Conservation (phyloP, 2,888 invertebrate species). For the Camptogramma bilineatum region DNA sequence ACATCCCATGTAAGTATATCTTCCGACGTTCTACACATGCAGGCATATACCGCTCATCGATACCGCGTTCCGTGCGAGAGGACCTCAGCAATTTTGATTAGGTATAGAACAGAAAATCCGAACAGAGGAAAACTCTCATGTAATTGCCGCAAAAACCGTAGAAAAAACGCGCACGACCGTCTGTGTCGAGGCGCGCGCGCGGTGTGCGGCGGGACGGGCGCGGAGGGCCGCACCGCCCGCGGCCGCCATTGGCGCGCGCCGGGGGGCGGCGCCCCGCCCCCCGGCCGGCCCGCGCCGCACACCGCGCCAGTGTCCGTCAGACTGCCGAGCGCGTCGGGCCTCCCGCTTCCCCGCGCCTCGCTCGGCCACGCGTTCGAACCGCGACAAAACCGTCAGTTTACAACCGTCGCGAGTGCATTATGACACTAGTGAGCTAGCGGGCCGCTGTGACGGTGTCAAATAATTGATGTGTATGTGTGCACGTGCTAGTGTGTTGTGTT, state of each 20-base stretch:
- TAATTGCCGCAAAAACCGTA: slow-evolving; percentile 66
- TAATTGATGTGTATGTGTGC: slow-evolving; percentile 80
- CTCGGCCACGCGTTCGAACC: slow-evolving; percentile 80
- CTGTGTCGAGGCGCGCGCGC: slow-evolving; percentile 63
- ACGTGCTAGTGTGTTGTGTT: slow-evolving; percentile 83
- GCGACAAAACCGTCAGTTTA: slow-evolving; percentile 62
- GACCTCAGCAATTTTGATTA: slow-evolving; percentile 71
- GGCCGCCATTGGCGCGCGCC: slow-evolving; percentile 46
- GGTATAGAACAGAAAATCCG: slow-evolving; percentile 69
- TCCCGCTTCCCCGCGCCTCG: slow-evolving; percentile 83
- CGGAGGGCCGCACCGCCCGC: slow-evolving; percentile 47
- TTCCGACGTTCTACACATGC: slow-evolving; percentile 45
- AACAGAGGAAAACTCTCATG: slow-evolving; percentile 69
- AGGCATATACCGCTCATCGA: slow-evolving; percentile 47
- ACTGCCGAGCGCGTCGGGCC: slow-evolving; percentile 86
- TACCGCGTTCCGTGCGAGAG: slow-evolving; percentile 65
- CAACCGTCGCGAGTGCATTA: slow-evolving; percentile 83
- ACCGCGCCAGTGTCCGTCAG: slow-evolving; percentile 83
- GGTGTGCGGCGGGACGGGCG: slow-evolving; percentile 58
- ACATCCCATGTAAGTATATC: slow-evolving; percentile 48
- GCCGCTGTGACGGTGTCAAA: slow-evolving; percentile 83
- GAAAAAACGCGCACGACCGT: slow-evolving; percentile 69
- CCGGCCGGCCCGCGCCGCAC: slow-evolving; percentile 67
- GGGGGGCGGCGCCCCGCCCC: slow-evolving; percentile 57
- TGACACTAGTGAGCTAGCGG: slow-evolving; percentile 85